Percentiles rank a stretch among this genome's conserved stretches.
Conservation (phyloP, 2,113 vertebrate genomes). For the Osmerus mordax region DNA sequence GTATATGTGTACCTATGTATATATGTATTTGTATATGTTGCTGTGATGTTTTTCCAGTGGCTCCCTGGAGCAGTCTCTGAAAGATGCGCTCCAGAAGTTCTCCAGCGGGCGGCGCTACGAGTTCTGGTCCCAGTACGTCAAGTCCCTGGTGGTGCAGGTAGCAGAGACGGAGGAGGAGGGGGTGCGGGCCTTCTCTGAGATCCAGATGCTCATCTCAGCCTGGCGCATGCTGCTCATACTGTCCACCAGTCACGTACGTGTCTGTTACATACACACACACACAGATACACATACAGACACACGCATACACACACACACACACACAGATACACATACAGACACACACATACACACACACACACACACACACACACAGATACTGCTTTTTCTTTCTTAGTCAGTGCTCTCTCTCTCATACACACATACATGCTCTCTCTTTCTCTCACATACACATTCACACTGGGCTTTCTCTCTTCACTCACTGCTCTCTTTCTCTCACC, state of each 20-base stretch:
- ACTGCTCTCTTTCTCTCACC: no score
- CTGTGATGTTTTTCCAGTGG: slow-evolving; percentile 66
- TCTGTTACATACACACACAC: not conserved
- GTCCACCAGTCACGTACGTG: slow-evolving; percentile 85
- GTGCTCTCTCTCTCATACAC: not conserved
- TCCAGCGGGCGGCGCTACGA: slow-evolving; percentile 83
- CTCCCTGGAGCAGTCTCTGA: slow-evolving; percentile 88
- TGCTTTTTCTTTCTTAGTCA: no score
- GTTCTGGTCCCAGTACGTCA: slow-evolving; percentile 95
- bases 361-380: not conserved
- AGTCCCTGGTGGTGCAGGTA: slow-evolving; percentile 79
- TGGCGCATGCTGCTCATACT: slow-evolving; percentile 94
- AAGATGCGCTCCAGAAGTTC: slow-evolving; percentile 85
- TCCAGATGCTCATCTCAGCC: slow-evolving; percentile 91
- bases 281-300: not conserved
- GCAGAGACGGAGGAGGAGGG: slow-evolving; percentile 82
- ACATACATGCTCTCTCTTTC: not conserved
- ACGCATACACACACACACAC: no score
- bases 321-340: no score
- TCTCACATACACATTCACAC: no score
- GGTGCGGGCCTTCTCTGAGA: slow-evolving; percentile 78
- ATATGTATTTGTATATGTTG: no score
- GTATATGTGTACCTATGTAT: no score
- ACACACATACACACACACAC: no score
- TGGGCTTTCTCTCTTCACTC: no score